Base-by-base conservation (phyloP, 2,113 vertebrate genomes). In the Takifugu flavidus region DNA sequence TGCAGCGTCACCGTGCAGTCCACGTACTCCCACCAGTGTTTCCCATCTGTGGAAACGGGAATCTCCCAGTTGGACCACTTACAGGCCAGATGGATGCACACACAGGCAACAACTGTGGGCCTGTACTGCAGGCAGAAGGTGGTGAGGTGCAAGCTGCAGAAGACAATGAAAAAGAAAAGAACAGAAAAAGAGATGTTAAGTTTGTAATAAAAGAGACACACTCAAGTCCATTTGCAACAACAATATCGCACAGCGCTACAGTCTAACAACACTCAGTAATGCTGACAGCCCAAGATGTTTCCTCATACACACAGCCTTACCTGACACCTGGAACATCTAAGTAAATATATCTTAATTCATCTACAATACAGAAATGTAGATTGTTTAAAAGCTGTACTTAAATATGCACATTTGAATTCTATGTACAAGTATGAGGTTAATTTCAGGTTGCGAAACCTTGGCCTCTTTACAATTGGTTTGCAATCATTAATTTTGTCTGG, bases 31-130 rank as follows among this genome's bases (percentile, higher is more conserved):
- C 97, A 99, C 97, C 97, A 99, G 87, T 98, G 94, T 55, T 99
- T 99, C 29, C 94, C 94, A 70, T 98, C 96, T 4, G 96, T 98
- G 15, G 97, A 99, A 27, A 99, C 95, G 1, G 97, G 97, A 81
- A 99, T 99, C 90, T 98, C 96, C 97, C 97, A 99, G 91, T 98
- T 99, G 91, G 97, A 99, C 97, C 97, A 99, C 84, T 99, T 99
- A 82, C 97, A 99, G 82, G 97, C 96, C 92, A 99, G 91, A 85
- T 99, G 97, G 90, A 99, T 99, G 84, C 96, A 99, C 55, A 99
- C 97, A 75, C 97, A 99, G 2, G 97, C 95, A 72, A 99, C 96
- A 46, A 99, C 95, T 12, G 96, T 98, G 71, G 97, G 97, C 83
- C 96, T 95, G 90, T 99, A 94, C 87, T 99, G 95, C 90, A 99